Evolutionary conservation across 1,140 invertebrate genomes (phyloP).

Genomic region (Ylistrum balloti): DNA sequence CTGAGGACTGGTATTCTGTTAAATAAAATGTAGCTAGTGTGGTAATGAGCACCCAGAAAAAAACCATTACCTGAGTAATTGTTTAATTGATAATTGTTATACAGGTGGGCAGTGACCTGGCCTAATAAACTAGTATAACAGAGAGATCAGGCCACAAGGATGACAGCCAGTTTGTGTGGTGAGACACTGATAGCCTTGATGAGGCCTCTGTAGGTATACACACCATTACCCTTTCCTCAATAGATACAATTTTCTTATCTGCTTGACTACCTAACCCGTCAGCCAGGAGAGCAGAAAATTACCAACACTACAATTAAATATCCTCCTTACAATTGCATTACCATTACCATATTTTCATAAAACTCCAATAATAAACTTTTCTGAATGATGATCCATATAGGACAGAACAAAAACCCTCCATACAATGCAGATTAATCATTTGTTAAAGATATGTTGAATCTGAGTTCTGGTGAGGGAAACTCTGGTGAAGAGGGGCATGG

Average conservation of each 20-base stretch:
- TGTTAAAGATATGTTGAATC: no score
- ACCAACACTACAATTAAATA: background rate
- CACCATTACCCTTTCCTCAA: conserved; percentile 3
- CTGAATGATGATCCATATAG: no score
- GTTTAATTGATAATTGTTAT: conserved; percentile 16
- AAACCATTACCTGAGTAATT: background rate
- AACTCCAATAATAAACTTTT: background rate
- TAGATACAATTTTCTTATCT: conserved; percentile 11
- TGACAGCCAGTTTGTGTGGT: background rate
- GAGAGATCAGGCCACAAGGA: background rate
- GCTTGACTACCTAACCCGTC: background rate
- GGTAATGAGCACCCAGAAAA: background rate
- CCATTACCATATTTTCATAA: background rate
- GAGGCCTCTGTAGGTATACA: background rate
- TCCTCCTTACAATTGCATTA: background rate
- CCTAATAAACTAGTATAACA: conserved; percentile 8
- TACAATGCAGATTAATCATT: no score
- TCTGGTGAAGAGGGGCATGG: no score
- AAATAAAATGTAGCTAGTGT: no score
- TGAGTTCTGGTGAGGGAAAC: no score
- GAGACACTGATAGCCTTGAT: conserved; percentile 23
- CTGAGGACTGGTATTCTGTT: no score
- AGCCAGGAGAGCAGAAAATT: conserved; percentile 12
- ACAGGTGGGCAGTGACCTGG: conserved; percentile 30
- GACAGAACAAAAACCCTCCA: no score